Conservation (phyloP, 2,113 vertebrate genomes). For the Silurus meridionalis region DNA sequence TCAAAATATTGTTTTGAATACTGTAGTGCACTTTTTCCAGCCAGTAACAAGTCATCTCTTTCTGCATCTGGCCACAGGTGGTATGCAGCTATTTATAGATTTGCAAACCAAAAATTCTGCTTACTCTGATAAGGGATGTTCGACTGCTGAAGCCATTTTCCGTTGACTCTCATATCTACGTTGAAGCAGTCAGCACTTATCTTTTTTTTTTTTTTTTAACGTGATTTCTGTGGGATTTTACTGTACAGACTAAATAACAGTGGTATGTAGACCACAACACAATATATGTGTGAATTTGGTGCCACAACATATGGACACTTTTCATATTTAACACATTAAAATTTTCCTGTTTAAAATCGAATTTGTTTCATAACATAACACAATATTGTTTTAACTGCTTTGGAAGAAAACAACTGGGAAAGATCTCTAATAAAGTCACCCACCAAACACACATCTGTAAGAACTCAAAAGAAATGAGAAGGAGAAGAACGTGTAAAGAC, state of each 20-base stretch:
- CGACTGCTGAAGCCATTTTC: slow-evolving; percentile 36
- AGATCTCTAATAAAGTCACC: neutral
- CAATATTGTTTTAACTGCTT: neutral
- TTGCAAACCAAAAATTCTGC: neutral
- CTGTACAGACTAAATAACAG: neutral
- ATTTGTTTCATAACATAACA: neutral
- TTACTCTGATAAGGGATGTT: slow-evolving; percentile 6
- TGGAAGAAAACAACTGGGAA: neutral
- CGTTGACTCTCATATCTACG: neutral
- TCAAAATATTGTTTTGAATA: neutral
- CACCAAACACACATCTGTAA: neutral
- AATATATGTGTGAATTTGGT: neutral
- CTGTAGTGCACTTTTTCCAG: slow-evolving; percentile 19
- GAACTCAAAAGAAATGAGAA: neutral
- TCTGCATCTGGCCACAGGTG: slow-evolving; percentile 31
- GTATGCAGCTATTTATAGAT: slow-evolving; percentile 52
- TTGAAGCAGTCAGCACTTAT: neutral
- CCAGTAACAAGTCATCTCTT: slow-evolving; percentile 19
- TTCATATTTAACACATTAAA: neutral
- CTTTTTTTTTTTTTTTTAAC: neutral
- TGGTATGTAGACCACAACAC: neutral
- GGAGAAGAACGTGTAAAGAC: neutral
- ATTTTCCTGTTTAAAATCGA: neutral
- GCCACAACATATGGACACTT: neutral
- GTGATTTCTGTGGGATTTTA: neutral